Conservation (phyloP, 2,797 vertebrate species). For the Tiaroga cobitis region DNA sequence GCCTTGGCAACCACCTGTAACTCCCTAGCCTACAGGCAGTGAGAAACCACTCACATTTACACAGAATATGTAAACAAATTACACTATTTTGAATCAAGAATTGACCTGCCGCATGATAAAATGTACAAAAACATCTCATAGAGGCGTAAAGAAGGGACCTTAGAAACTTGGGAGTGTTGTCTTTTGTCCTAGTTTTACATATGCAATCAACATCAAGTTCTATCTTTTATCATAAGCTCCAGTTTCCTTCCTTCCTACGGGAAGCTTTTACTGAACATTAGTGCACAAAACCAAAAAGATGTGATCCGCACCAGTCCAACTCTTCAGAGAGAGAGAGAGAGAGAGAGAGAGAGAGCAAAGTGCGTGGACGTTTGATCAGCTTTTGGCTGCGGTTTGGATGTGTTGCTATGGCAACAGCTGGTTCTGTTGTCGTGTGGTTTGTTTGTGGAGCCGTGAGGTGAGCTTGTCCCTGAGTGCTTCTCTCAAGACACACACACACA, state of each 20-base stretch:
- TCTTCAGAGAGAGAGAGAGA: not conserved
- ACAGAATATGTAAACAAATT: not conserved
- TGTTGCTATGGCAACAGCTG: constrained; percentile 56
- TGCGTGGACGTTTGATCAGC: constrained; percentile 50
- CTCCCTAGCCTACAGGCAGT: not conserved
- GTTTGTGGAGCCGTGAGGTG: constrained; percentile 77
- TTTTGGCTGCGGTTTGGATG: constrained; percentile 49
- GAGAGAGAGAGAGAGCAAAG: not conserved
- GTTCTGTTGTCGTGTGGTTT: constrained; percentile 56
- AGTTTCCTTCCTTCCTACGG: not conserved
- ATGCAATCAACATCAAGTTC: not conserved
- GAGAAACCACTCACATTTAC: not conserved
- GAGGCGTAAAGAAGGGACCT: not conserved
- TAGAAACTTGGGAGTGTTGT: not conserved
- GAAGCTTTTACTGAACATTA: constrained; percentile 20
- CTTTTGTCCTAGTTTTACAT: not conserved
- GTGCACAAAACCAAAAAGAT: not conserved
- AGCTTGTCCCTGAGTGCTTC: constrained; percentile 74
- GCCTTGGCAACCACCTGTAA: not conserved
- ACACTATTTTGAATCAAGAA: not conserved
- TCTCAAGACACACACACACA: constrained; percentile 64
- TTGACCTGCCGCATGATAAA: not conserved
- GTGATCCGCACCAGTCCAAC: not conserved
- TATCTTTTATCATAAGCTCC: not conserved
- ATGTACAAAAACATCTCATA: not conserved